phyloP scores from a whole-genome alignment of 2,113 vertebrate genomes.

The Empidonax alnorum region DNA sequence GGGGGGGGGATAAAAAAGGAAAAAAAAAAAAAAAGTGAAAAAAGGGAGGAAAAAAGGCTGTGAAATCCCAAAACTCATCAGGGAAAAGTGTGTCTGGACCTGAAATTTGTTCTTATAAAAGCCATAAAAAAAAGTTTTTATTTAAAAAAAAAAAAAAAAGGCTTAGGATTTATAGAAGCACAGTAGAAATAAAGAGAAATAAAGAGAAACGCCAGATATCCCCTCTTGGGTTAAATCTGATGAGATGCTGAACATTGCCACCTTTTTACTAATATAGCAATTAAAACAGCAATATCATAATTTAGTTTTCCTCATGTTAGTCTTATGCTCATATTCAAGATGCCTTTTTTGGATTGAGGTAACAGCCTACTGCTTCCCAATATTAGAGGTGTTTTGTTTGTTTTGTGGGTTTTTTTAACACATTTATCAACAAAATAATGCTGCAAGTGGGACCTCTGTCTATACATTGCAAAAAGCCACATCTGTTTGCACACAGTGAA shows the following conservation, averaged over 20 bases:
- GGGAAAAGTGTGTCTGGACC: neutral
- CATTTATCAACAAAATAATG: neutral
- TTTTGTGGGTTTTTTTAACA: neutral
- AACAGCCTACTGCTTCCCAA: neutral
- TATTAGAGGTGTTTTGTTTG: neutral
- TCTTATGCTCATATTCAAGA: neutral
- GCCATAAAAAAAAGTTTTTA: fast-evolving
- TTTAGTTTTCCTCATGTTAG: neutral
- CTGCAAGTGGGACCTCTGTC: neutral
- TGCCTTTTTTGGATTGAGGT: neutral
- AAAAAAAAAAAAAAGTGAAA: no score
- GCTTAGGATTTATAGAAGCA: neutral
- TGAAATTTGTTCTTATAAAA: neutral
- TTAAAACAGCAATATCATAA: neutral
- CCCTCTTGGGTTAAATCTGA: neutral
- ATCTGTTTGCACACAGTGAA: neutral
- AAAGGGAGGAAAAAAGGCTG: fast-evolving
- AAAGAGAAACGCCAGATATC: neutral
- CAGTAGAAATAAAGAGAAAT: neutral
- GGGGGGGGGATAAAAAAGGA: no score
- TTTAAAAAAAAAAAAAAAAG: no score
- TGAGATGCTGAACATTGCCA: neutral
- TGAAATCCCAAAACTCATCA: neutral
- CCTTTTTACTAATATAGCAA: neutral
- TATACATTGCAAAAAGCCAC: neutral